phyloP scores from a whole-genome alignment of 2,888 invertebrate genomes.

The Erynnis tages region DNA sequence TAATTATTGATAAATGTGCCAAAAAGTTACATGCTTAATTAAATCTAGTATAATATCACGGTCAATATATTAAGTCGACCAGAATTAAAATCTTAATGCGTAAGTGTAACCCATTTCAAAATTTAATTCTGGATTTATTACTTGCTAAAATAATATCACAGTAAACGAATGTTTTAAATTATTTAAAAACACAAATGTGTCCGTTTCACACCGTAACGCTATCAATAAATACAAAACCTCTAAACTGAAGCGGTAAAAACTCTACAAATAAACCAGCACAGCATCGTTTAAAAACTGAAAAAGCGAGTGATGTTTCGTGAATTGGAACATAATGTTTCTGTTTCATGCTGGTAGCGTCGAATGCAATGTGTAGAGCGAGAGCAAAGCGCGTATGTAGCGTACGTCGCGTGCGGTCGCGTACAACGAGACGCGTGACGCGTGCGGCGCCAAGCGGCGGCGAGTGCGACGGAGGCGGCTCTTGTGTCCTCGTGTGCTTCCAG shows the following conservation, averaged over 20 bases:
- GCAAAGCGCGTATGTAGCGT: conserved; percentile 42
- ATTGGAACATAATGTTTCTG: conserved; percentile 39
- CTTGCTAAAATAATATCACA: neutral
- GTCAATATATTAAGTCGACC: neutral
- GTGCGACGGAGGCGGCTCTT: conserved; percentile 54
- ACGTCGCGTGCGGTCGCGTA: conserved; percentile 41
- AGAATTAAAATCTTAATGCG: conserved; percentile 5
- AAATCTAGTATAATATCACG: neutral
- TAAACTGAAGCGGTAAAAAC: conserved; percentile 31
- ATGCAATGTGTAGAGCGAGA: conserved; percentile 43
- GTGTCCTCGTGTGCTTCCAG: conserved; percentile 78
- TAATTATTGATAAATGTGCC: neutral
- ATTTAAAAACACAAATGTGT: conserved; percentile 8
- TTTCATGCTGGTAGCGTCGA: conserved; percentile 33
- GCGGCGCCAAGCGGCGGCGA: conserved; percentile 28
- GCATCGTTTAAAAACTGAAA: conserved; percentile 52
- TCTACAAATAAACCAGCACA: conserved; percentile 55
- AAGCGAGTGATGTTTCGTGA: conserved; percentile 67
- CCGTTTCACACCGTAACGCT: conserved; percentile 36
- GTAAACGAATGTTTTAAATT: conserved; percentile 9
- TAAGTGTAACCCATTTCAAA: neutral
- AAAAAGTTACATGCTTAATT: conserved; percentile 17
- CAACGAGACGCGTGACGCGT: conserved; percentile 29
- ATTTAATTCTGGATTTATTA: conserved; percentile 1
- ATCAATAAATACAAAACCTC: conserved; percentile 39